Conservation (phyloP, 2,797 vertebrate genomes). For the Spondyliosoma cantharus region DNA sequence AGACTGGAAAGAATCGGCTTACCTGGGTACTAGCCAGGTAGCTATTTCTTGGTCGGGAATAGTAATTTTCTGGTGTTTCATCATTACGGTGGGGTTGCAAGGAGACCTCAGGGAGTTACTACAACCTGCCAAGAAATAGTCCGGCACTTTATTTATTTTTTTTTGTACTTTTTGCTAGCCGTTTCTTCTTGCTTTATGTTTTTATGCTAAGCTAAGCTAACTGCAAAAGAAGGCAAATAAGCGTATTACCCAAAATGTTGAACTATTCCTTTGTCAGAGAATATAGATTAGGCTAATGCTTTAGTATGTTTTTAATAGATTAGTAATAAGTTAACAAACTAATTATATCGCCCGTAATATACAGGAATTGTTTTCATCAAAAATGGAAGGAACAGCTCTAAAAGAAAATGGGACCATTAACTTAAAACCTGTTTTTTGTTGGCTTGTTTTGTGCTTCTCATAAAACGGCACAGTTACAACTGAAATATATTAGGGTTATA, state of each 20-base stretch:
- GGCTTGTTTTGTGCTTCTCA: slow-evolving; percentile 6
- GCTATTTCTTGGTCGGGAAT: background rate
- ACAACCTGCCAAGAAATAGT: background rate
- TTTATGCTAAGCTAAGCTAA: background rate
- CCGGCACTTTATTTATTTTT: too few species aligned
- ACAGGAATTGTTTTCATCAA: too few species aligned
- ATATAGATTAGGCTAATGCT: background rate
- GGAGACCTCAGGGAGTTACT: background rate
- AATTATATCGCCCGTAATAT: background rate
- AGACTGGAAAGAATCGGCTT: too few species aligned
- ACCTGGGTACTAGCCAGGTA: too few species aligned
- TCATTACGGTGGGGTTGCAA: background rate
- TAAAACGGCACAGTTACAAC: slow-evolving; percentile 42
- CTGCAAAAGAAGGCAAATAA: background rate
- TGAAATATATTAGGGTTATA: slow-evolving; percentile 21
- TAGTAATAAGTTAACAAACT: background rate
- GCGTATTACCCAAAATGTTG: background rate
- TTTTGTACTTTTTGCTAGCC: background rate
- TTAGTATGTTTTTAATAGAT: background rate
- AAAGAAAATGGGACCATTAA: slow-evolving; percentile 1
- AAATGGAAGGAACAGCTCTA: too few species aligned
- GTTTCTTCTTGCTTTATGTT: background rate
- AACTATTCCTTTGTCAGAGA: slow-evolving; percentile 4
- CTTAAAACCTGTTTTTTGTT: slow-evolving; percentile 14
- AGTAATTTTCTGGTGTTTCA: background rate